Evolutionary conservation across 2,888 invertebrate species (phyloP).

Genomic region (Morpho deidamia): DNA sequence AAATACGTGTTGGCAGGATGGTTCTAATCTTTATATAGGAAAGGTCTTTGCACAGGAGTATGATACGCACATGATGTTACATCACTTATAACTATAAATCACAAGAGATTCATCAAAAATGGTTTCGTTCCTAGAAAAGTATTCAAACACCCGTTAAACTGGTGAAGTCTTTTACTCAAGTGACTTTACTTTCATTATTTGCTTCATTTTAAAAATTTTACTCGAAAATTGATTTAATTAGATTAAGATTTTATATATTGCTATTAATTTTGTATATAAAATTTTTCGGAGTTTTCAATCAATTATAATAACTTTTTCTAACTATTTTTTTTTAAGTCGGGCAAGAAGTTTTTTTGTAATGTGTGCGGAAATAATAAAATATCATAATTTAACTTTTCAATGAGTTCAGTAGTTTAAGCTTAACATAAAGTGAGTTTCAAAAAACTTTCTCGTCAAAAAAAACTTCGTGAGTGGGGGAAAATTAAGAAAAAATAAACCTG

Average conservation of each 20-base stretch:
- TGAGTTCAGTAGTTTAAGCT: constrained; percentile 15
- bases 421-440: background rate
- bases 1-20: too few relatives aligned
- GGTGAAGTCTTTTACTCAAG: background rate
- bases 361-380: background rate
- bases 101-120: background rate
- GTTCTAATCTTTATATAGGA: too few relatives aligned
- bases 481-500: constrained; percentile 18
- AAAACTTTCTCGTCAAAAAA: background rate
- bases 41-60: too few relatives aligned
- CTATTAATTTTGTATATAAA: background rate
- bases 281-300: background rate
- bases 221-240: background rate
- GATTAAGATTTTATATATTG: constrained; percentile 1
- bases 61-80: too few relatives aligned
- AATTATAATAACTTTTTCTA: background rate
- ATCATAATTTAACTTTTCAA: background rate
- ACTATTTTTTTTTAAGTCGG: background rate
- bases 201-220: background rate
- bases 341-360: constrained; percentile 7
- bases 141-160: constrained; percentile 12
- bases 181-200: too few relatives aligned
- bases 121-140: background rate
- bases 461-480: constrained; percentile 9
- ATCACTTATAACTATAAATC: too few relatives aligned